phyloP scores from a whole-genome alignment of 2,797 vertebrate genomes.

The Cyprinodon diabolis region DNA sequence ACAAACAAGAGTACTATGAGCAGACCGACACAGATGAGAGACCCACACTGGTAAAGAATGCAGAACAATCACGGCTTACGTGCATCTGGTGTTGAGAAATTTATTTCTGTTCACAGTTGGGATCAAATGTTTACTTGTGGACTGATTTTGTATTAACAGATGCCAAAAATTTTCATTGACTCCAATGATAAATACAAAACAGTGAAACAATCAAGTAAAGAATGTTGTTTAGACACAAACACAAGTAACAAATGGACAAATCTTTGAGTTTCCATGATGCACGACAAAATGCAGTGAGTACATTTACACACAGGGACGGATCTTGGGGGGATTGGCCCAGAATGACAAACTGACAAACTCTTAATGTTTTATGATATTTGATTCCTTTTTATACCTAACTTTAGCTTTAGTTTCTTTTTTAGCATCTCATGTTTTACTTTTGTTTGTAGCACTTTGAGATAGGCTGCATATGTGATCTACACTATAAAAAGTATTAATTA shows the following conservation, averaged over 20 bases:
- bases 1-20: conserved; percentile 34
- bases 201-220: too few relatives aligned
- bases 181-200: background rate
- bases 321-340: too few relatives aligned
- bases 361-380: too few relatives aligned
- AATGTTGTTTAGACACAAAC: too few relatives aligned
- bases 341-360: too few relatives aligned
- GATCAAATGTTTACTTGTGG: background rate
- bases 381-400: too few relatives aligned
- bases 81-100: background rate
- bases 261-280: background rate
- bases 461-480: too few relatives aligned
- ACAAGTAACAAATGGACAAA: background rate
- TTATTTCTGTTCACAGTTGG: background rate
- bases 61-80: background rate
- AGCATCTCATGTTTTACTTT: too few relatives aligned
- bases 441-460: too few relatives aligned
- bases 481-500: too few relatives aligned
- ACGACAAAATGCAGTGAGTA: background rate
- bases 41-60: conserved; percentile 8
- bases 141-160: background rate
- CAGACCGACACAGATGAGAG: conserved; percentile 43
- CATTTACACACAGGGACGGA: background rate
- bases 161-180: background rate
- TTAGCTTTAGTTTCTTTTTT: too few relatives aligned